Conservation (phyloP, 2,888 invertebrate species). For the Diogma glabrata region DNA sequence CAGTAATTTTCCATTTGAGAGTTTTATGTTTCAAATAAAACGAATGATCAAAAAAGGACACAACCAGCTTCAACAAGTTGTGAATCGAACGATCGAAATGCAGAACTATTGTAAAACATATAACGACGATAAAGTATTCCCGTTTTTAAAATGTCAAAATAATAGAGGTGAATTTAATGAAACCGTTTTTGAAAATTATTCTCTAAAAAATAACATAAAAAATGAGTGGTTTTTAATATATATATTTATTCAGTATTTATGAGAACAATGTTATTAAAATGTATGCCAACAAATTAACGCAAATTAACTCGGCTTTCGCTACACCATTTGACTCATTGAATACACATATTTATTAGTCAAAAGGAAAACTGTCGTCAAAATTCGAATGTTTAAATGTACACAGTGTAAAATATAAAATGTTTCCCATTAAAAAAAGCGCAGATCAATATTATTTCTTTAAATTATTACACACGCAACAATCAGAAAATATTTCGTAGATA, state of each 20-base stretch:
- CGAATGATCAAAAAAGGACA: not conserved
- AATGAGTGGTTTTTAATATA: not conserved
- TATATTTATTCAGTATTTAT: not conserved
- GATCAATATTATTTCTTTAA: not conserved
- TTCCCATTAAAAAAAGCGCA: not conserved
- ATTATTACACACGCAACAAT: not conserved
- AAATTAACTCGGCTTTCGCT: not conserved
- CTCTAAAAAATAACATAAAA: too few species aligned
- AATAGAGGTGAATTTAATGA: not conserved
- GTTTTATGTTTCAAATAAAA: not conserved
- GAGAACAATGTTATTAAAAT: not conserved
- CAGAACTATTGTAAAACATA: too few species aligned
- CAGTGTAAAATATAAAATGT: not conserved
- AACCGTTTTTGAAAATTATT: not conserved
- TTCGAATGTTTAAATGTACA: not conserved
- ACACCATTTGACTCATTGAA: not conserved
- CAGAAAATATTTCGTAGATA: too few species aligned
- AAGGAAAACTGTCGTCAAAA: not conserved
- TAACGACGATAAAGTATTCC: not conserved
- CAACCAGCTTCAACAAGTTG: not conserved
- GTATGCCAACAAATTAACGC: not conserved
- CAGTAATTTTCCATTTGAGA: constrained; percentile 3
- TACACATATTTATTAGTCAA: not conserved
- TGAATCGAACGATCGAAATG: too few species aligned
- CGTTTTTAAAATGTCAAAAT: not conserved